phyloP scores from a whole-genome alignment of 2,888 invertebrate genomes.

The Cordylochernes scorpioides region DNA sequence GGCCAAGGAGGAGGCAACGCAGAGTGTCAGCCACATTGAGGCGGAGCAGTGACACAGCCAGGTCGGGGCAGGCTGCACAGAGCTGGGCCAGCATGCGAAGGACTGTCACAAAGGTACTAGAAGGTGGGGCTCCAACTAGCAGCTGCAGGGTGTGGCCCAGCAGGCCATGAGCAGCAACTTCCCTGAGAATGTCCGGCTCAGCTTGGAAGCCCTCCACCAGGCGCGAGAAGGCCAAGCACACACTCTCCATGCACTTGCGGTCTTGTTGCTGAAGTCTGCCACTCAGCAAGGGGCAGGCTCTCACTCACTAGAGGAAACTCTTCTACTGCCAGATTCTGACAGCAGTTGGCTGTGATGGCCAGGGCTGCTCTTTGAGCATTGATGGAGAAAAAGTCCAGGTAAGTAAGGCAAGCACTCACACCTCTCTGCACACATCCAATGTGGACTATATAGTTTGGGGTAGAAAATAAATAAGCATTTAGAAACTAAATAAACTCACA shows the following conservation, averaged over 20 bases:
- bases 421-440: conserved; percentile 39
- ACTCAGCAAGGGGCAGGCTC: conserved; percentile 56
- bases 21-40: no score
- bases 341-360: conserved; percentile 90
- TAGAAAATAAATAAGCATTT: no score
- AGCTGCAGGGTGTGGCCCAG: conserved; percentile 76
- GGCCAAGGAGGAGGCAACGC: no score
- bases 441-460: neutral
- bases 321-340: conserved; percentile 67
- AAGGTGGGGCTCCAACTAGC: conserved; percentile 43
- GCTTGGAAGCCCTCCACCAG: conserved; percentile 86
- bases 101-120: conserved; percentile 82
- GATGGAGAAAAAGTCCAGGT: conserved; percentile 93
- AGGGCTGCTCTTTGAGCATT: conserved; percentile 88
- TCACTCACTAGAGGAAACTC: conserved; percentile 80
- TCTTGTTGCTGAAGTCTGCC: conserved; percentile 40
- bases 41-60: conserved; percentile 70
- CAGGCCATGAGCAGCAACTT: conserved; percentile 71
- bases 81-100: conserved; percentile 83
- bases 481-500: no score
- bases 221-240: conserved; percentile 81
- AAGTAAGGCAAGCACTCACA: conserved; percentile 80
- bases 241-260: conserved; percentile 90
- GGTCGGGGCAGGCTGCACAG: conserved; percentile 78
- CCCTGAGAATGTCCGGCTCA: conserved; percentile 62